These are phyloP conservation scores for Apodemia hepburni DNA, from an alignment of 2,888 invertebrate species.

Conservation along the genomic window DNA sequence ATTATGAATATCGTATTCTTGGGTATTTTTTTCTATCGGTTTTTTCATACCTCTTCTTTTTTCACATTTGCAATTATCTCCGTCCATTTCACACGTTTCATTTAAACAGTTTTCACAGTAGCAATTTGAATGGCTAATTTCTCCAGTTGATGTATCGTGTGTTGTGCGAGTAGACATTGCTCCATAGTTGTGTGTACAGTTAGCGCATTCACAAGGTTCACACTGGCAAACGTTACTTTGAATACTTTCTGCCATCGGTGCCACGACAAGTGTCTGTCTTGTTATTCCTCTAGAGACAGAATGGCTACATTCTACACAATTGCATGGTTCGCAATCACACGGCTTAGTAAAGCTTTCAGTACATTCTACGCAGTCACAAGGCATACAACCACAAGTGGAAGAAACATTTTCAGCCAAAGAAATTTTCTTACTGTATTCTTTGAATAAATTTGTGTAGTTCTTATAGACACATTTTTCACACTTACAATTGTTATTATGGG, in stretches of 20 bases:
- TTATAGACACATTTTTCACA: constrained; percentile 47
- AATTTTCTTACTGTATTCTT: constrained; percentile 22
- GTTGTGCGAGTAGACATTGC: constrained; percentile 36
- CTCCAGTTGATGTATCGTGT: constrained; percentile 45
- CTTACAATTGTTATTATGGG: constrained; percentile 35
- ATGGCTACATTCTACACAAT: constrained; percentile 42
- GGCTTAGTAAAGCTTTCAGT: constrained; percentile 29
- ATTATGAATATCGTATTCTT: constrained; percentile 48
- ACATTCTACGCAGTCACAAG: constrained; percentile 41
- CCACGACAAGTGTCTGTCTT: constrained; percentile 37
- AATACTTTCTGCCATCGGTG: constrained; percentile 37
- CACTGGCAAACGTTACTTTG: constrained; percentile 43
- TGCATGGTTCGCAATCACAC: constrained; percentile 45
- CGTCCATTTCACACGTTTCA: constrained; percentile 41
- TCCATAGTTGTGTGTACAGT: constrained; percentile 39
- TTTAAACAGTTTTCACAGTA: constrained; percentile 44
- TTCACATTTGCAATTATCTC: constrained; percentile 45
- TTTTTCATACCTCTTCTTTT: constrained; percentile 43
- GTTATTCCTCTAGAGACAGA: constrained; percentile 24
- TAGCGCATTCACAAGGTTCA: constrained; percentile 48
- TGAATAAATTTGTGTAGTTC: constrained; percentile 34
- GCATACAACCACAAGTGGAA: constrained; percentile 40
- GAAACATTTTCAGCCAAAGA: background rate
- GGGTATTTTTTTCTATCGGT: constrained; percentile 40
- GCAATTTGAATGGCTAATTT: constrained; percentile 41